Conservation (phyloP, 2,888 invertebrate species). For the Lepidonotus clava region DNA sequence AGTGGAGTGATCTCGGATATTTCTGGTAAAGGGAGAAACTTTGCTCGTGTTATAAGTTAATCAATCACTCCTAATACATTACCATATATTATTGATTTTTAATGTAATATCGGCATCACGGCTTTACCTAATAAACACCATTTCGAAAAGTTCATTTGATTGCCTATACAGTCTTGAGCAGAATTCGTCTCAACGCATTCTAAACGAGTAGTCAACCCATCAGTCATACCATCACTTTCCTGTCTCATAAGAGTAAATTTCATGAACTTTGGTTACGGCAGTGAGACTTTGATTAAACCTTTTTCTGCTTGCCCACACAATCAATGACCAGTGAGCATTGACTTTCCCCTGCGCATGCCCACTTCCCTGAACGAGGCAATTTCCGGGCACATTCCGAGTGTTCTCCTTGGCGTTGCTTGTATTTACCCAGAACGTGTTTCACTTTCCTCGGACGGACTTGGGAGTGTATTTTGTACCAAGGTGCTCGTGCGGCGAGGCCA, state of each 20-base stretch:
- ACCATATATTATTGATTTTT: too few species aligned
- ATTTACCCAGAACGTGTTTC: not conserved
- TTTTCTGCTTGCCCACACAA: not conserved
- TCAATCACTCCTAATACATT: too few species aligned
- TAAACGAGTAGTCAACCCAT: not conserved
- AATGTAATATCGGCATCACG: too few species aligned
- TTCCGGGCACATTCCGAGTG: not conserved
- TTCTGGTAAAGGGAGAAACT: too few species aligned
- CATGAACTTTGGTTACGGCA: too few species aligned
- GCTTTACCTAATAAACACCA: not conserved
- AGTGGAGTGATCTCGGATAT: too few species aligned
- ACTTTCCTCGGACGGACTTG: not conserved
- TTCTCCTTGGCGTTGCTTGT: not conserved
- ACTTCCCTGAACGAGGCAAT: not conserved
- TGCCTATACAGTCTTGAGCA: not conserved
- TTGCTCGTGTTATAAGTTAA: too few species aligned
- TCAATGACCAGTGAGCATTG: not conserved
- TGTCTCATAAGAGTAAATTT: not conserved
- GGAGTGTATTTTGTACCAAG: not conserved
- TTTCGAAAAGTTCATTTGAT: not conserved
- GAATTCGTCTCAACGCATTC: not conserved
- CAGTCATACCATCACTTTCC: not conserved
- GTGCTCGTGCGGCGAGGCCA: not conserved
- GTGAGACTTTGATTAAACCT: too few species aligned
- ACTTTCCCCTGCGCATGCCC: not conserved